Percentiles rank a stretch among this genome's conserved stretches.
Evolutionary conservation across 2,113 vertebrate species (phyloP).

Genomic region (Campylorhamphus procurvoides): DNA sequence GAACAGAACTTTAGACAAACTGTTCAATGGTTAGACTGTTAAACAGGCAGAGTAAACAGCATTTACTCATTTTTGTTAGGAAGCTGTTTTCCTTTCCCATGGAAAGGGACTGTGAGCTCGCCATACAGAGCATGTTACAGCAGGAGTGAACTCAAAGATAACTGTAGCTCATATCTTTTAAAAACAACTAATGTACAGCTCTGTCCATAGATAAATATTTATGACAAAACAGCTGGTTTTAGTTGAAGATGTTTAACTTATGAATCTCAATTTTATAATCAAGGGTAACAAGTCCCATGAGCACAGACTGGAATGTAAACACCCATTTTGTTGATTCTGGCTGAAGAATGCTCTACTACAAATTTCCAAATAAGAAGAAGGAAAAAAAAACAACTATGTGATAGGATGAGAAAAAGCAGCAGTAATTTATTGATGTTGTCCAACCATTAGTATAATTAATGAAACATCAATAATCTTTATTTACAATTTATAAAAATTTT

Average conservation of each 20-base stretch:
- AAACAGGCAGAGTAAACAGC: slow-evolving; percentile 14
- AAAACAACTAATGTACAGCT: neutral
- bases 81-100: slow-evolving; percentile 9
- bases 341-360: neutral
- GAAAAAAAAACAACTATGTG: neutral
- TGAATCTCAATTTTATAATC: neutral
- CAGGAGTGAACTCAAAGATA: neutral
- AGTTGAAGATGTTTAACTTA: neutral
- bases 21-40: neutral
- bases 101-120: neutral
- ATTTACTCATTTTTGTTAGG: slow-evolving; percentile 22
- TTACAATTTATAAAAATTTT: neutral
- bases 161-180: neutral
- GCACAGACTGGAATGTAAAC: neutral
- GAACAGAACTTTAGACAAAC: neutral
- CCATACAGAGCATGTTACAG: neutral
- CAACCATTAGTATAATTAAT: neutral
- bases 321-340: neutral
- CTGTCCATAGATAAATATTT: slow-evolving; percentile 23
- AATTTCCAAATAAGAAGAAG: neutral
- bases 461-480: neutral
- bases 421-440: neutral
- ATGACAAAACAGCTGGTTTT: neutral
- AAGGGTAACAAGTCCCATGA: neutral
- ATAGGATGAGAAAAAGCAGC: neutral